Evolutionary conservation across 2,113 vertebrate species (phyloP).

Genomic region (Oreochromis tanganicae): DNA sequence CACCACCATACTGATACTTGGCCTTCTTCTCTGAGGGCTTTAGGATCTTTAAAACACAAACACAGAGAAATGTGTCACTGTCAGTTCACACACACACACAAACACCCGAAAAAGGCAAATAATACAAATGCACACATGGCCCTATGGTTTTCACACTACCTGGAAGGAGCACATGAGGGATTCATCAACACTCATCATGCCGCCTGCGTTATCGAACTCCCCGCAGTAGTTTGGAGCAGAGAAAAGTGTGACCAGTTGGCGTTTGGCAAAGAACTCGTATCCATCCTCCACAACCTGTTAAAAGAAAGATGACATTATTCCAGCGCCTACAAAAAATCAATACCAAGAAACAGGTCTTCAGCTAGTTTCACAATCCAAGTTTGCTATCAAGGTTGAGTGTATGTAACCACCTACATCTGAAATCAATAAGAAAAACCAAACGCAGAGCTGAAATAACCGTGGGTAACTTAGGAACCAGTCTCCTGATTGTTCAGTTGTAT

Average conservation of each 20-base stretch:
- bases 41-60: constrained; percentile 48
- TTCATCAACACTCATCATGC: constrained; percentile 97
- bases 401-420: constrained; percentile 16
- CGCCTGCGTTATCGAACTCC: constrained; percentile 93
- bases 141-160: constrained; percentile 57
- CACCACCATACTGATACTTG: constrained; percentile 70
- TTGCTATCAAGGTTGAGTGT: background rate
- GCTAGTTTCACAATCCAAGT: background rate
- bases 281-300: constrained; percentile 71
- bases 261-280: constrained; percentile 73
- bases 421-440: background rate
- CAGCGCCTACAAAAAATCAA: constrained; percentile 28
- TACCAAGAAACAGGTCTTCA: constrained; percentile 21
- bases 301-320: constrained; percentile 19
- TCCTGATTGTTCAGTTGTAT: background rate
- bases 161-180: constrained; percentile 97
- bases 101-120: background rate
- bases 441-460: background rate
- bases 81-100: background rate
- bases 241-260: constrained; percentile 73
- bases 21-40: constrained; percentile 74
- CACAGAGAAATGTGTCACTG: background rate
- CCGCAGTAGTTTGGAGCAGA: constrained; percentile 85
- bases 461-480: background rate
- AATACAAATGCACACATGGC: too few species aligned